Percentiles rank a stretch among this genome's conserved stretches.
These are phyloP conservation scores for Triplophysa bombifrons DNA, from an alignment of 2,797 vertebrate species.

Conservation along the genomic window DNA sequence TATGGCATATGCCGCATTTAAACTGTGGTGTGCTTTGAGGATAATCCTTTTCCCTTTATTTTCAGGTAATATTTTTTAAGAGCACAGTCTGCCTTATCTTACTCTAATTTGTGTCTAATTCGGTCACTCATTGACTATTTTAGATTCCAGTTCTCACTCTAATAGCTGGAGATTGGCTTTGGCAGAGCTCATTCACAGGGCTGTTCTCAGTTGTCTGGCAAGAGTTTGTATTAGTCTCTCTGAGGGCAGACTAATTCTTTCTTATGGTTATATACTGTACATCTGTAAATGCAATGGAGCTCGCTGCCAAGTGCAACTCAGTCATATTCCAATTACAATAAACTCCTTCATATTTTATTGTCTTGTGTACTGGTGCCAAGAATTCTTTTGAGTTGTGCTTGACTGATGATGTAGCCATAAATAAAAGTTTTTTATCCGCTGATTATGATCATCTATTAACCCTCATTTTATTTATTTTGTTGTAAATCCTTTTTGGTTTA, in stretches of 20 bases:
- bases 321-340: slow-evolving; percentile 31
- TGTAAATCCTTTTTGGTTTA: slow-evolving; percentile 2
- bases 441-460: background rate
- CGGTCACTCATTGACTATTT: slow-evolving; percentile 3
- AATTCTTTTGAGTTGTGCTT: background rate
- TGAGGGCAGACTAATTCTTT: slow-evolving; percentile 36
- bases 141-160: slow-evolving; percentile 32
- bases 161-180: slow-evolving; percentile 31
- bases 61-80: too few species aligned
- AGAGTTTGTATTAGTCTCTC: slow-evolving; percentile 38
- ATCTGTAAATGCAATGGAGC: slow-evolving; percentile 16
- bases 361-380: slow-evolving; percentile 32
- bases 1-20: too few species aligned
- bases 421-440: background rate
- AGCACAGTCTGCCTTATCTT: background rate
- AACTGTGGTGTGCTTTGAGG: too few species aligned
- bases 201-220: slow-evolving; percentile 28
- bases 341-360: slow-evolving; percentile 28
- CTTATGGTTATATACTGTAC: slow-evolving; percentile 38
- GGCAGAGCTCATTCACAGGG: slow-evolving; percentile 27
- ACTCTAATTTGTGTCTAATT: background rate
- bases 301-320: slow-evolving; percentile 29
- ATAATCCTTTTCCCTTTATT: too few species aligned
- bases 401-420: background rate
- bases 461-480: background rate